Evolutionary conservation across 2,888 invertebrate genomes (phyloP), one percentile per base, ranked within the genome.

Genomic region (Hofmannophila pseudospretella): DNA sequence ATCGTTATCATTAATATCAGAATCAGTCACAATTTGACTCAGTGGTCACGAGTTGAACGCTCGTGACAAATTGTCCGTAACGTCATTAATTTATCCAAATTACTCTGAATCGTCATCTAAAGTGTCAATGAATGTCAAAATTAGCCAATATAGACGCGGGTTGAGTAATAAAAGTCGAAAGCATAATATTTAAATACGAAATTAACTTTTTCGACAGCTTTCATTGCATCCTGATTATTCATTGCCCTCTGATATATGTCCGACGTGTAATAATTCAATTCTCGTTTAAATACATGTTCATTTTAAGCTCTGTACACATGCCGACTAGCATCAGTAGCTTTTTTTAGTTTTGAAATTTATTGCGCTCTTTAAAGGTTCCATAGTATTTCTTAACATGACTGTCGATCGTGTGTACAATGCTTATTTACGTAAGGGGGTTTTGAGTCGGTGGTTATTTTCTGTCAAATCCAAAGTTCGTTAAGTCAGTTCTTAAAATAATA

Each of bases 201-300:
- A 82, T 84, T 81, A 75, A 82, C 77, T 80, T 79, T 80, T 81
- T 76, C 69, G 76, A 72, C 70, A 61, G 65, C 74, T 74, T 70
- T 75, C 72, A 72, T 78, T 77, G 75, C 69, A 64, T 70, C 61
- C 68, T 63, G 66, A 78, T 84, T 80, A 84, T 73, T 82, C 79
- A 80, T 67, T 72, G 73, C 56, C 58, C 59, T 50, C 67, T 80
- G 81, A 82, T 82, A 77, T 76, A 81, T 82, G 78, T 68, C 59
- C 71, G 76, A 77, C 71, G 72, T 66, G 77, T 65, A 80, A 84
- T 82, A 82, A 81, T 77, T 81, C 68, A 76, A 74, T 72, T 72
- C 77, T 72, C 69, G 74, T 79, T 81, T 75, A 74, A 76, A 63
- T 69, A 67, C 65, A 67, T 70, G 71, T 69, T 63, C 66, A 54